Evolutionary conservation across 2,113 vertebrate genomes (phyloP).

Genomic region (Quiscalus mexicanus): DNA sequence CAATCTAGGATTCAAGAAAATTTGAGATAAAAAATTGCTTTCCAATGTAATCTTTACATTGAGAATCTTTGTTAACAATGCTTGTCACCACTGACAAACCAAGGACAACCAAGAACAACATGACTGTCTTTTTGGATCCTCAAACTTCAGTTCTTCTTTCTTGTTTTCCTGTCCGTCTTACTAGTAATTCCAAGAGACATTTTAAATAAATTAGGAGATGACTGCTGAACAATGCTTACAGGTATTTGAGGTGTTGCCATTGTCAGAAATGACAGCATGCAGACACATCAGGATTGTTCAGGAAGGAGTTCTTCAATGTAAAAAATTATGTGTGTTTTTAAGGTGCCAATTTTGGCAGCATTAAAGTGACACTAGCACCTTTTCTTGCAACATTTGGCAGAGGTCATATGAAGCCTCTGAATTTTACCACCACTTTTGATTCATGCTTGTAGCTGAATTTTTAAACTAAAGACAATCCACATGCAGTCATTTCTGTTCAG

Average conservation of each 20-base stretch:
- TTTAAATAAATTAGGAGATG: neutral
- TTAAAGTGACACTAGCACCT: neutral
- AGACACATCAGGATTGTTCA: neutral
- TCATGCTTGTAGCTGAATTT: neutral
- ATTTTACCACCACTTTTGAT: neutral
- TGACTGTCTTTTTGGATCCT: neutral
- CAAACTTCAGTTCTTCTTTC: neutral
- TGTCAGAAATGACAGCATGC: constrained; percentile 37
- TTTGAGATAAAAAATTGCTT: neutral
- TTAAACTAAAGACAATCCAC: neutral
- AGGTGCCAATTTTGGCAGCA: neutral
- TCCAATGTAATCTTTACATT: neutral
- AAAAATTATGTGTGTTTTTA: neutral
- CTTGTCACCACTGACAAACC: neutral
- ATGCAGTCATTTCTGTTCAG: neutral
- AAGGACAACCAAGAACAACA: neutral
- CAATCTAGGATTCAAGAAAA: neutral
- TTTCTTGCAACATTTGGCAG: neutral
- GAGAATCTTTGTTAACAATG: neutral
- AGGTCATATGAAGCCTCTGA: neutral
- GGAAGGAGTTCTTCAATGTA: neutral
- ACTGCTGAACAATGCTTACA: constrained; percentile 18
- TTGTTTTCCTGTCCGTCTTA: neutral
- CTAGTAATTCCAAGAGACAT: neutral
- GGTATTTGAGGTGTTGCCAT: neutral